Conservation (phyloP, 2,797 vertebrate genomes). For the Glossophaga mutica region DNA sequence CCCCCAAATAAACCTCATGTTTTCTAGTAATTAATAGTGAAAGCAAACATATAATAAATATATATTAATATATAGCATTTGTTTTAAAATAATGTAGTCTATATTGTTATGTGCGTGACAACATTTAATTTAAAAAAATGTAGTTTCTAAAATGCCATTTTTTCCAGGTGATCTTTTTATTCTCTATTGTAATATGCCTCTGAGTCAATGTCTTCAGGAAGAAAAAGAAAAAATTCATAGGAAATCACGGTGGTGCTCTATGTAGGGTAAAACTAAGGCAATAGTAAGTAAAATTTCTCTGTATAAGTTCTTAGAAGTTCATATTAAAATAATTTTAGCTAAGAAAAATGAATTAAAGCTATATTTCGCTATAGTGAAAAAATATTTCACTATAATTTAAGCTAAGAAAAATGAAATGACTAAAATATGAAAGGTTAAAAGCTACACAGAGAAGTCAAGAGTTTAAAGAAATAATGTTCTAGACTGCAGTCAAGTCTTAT, state of each 20-base stretch:
- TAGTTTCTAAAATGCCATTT: background rate
- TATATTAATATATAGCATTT: background rate
- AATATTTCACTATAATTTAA: background rate
- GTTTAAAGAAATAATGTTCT: background rate
- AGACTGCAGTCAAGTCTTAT: background rate
- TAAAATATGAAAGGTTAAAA: background rate
- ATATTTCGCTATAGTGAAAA: background rate
- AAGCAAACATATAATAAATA: background rate
- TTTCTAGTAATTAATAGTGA: background rate
- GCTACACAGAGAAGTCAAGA: background rate
- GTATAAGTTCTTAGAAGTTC: background rate
- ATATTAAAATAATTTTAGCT: background rate
- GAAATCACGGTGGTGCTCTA: background rate
- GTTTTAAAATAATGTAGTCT: background rate
- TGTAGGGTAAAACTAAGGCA: background rate
- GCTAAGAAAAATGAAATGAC: background rate
- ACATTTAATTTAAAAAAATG: constrained; percentile 8
- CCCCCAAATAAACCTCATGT: background rate
- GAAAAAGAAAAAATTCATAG: background rate
- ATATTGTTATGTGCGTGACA: background rate
- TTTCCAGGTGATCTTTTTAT: background rate
- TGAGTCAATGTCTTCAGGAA: background rate
- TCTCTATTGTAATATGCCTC: background rate
- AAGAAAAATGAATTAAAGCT: too few species aligned
- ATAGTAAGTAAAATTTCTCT: background rate